Percentiles rank a stretch among this genome's conserved stretches.
Evolutionary conservation across 1,140 invertebrate species (phyloP).

Genomic region (Mesaphorura yosii): DNA sequence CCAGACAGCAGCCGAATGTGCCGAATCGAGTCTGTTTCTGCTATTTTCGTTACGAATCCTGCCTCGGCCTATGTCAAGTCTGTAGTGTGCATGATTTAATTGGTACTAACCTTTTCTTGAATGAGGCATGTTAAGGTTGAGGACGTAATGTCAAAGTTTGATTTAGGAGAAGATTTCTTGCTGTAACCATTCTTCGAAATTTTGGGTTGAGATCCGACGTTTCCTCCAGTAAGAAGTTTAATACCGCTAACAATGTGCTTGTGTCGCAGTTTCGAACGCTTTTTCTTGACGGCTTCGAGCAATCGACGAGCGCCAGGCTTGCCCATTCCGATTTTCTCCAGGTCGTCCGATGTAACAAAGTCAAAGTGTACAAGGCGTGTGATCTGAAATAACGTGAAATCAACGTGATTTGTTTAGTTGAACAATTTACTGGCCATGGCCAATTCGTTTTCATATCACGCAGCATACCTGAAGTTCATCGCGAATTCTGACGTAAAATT

Average conservation of each 20-base stretch:
- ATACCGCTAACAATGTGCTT: conserved; percentile 76
- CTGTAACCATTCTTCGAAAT: conserved; percentile 3
- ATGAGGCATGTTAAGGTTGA: conserved; percentile 63
- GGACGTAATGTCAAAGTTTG: conserved; percentile 35
- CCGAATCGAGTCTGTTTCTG: too few relatives aligned
- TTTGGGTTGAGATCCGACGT: conserved; percentile 28
- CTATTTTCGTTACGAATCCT: too few relatives aligned
- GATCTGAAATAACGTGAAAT: conserved; percentile 49
- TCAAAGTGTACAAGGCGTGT: conserved; percentile 87
- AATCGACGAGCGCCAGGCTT: conserved; percentile 80
- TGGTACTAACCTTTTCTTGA: conserved; percentile 60
- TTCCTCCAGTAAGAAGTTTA: conserved; percentile 46
- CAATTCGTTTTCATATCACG: too few relatives aligned
- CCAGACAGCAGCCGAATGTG: too few relatives aligned
- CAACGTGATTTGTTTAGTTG: too few relatives aligned
- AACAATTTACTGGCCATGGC: too few relatives aligned
- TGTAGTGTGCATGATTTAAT: too few relatives aligned
- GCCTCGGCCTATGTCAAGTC: too few relatives aligned
- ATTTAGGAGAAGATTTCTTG: conserved; percentile 13
- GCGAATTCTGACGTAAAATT: conserved; percentile 76
- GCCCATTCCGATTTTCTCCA: conserved; percentile 78
- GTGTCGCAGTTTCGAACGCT: conserved; percentile 64
- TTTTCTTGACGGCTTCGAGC: conserved; percentile 82
- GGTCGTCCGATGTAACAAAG: conserved; percentile 82
- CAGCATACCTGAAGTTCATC: conserved; percentile 75